A percentile compares a stretch with the other conserved stretches of the same genome.
Evolutionary conservation across 2,888 invertebrate genomes (phyloP).

Genomic region (Hemicrepidius hirtus): DNA sequence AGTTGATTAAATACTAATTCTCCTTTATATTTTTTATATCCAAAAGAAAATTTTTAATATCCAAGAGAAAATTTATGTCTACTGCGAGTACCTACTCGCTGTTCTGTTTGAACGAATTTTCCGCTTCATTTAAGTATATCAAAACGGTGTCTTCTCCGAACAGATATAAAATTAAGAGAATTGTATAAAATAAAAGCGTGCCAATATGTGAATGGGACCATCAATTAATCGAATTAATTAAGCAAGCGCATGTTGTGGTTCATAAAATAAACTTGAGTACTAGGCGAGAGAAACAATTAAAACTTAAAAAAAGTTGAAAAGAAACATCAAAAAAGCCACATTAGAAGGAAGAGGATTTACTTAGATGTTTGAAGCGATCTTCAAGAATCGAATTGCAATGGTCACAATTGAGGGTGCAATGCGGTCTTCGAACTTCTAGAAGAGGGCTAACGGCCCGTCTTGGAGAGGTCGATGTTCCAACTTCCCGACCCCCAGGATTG

Average conservation of each 20-base stretch:
- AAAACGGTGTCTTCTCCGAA: conserved; percentile 19
- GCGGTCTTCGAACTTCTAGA: conserved; percentile 81
- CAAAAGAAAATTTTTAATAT: background rate
- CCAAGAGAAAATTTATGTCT: background rate
- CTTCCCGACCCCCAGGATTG: conserved; percentile 69
- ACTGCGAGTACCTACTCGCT: conserved; percentile 2
- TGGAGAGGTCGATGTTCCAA: conserved; percentile 75
- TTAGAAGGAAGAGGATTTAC: conserved; percentile 66
- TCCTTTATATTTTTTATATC: background rate
- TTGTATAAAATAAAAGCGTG: conserved; percentile 16
- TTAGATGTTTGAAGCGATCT: conserved; percentile 79
- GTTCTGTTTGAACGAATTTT: conserved; percentile 27
- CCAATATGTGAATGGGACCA: background rate
- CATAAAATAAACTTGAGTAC: background rate
- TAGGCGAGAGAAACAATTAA: background rate
- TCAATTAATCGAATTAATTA: background rate
- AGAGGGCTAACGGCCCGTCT: conserved; percentile 82
- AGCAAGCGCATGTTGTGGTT: background rate
- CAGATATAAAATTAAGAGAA: conserved; percentile 6
- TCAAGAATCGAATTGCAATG: conserved; percentile 81
- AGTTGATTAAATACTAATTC: background rate
- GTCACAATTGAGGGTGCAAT: conserved; percentile 84
- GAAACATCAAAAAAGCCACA: conserved; percentile 61
- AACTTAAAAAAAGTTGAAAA: conserved; percentile 21
- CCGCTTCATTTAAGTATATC: conserved; percentile 5